Conservation (phyloP, 2,113 vertebrate genomes). For the Myotis yumanensis region DNA sequence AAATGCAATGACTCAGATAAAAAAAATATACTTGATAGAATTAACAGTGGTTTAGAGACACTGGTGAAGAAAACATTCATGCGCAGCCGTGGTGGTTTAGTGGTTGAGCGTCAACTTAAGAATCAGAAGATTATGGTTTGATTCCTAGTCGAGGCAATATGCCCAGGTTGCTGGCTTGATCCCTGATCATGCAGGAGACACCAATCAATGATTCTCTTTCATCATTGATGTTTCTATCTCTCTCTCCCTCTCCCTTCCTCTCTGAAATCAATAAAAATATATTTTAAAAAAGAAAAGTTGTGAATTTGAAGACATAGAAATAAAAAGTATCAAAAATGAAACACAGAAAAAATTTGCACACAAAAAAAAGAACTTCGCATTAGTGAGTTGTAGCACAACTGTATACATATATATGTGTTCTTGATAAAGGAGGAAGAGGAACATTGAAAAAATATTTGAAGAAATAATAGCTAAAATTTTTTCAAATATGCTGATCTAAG, state of each 20-base stretch:
- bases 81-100: too few species aligned
- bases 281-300: neutral
- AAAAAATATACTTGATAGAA: neutral
- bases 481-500: neutral
- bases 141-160: too few species aligned
- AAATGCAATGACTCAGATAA: neutral
- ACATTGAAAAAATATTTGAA: neutral
- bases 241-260: too few species aligned
- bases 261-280: too few species aligned
- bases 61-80: neutral
- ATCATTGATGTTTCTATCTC: too few species aligned
- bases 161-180: too few species aligned
- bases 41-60: neutral
- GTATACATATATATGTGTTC: neutral
- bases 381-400: neutral
- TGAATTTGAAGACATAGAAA: neutral
- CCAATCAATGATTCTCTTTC: too few species aligned
- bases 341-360: neutral
- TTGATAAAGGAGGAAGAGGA: neutral
- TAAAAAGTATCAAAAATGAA: neutral
- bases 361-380: neutral
- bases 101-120: too few species aligned
- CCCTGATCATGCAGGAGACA: too few species aligned
- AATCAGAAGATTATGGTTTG: too few species aligned
- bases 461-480: neutral